Evolutionary conservation across 2,797 vertebrate genomes (phyloP).

Genomic region (Rhyacichthys aspro): DNA sequence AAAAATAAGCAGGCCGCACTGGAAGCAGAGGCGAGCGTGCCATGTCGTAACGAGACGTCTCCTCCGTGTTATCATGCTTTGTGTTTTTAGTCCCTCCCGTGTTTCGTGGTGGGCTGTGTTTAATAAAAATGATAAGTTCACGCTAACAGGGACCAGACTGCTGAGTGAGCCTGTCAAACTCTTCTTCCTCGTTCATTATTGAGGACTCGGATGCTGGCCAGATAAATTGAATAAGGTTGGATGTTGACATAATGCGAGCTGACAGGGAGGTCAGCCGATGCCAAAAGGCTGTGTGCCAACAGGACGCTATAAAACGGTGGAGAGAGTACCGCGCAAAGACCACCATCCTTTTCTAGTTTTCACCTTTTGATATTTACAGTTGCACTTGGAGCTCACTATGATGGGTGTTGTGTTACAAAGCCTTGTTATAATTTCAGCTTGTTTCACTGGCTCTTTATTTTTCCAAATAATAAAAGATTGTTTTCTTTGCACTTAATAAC

Average conservation of each 20-base stretch:
- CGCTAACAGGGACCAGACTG: conserved; percentile 46
- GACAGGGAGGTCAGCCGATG: conserved; percentile 55
- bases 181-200: conserved; percentile 59
- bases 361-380: conserved; percentile 61
- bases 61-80: conserved; percentile 17
- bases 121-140: conserved; percentile 59
- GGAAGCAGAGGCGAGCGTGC: conserved; percentile 50
- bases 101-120: conserved; percentile 47
- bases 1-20: conserved; percentile 58
- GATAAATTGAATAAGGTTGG: conserved; percentile 50
- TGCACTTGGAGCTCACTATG: conserved; percentile 42
- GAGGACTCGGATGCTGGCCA: conserved; percentile 37
- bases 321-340: conserved; percentile 48
- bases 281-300: conserved; percentile 63
- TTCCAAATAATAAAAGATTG: conserved; percentile 24
- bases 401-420: conserved; percentile 37
- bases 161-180: conserved; percentile 51
- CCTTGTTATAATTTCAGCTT: conserved; percentile 23
- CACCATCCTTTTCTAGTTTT: conserved; percentile 49
- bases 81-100: conserved; percentile 39
- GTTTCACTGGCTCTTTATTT: conserved; percentile 15
- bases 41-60: conserved; percentile 38
- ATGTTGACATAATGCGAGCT: conserved; percentile 42
- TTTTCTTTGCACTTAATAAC: conserved; percentile 38
- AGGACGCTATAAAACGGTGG: conserved; percentile 70